Conservation (phyloP, 1,140 invertebrate genomes). For the Geopemphigus sp. region DNA sequence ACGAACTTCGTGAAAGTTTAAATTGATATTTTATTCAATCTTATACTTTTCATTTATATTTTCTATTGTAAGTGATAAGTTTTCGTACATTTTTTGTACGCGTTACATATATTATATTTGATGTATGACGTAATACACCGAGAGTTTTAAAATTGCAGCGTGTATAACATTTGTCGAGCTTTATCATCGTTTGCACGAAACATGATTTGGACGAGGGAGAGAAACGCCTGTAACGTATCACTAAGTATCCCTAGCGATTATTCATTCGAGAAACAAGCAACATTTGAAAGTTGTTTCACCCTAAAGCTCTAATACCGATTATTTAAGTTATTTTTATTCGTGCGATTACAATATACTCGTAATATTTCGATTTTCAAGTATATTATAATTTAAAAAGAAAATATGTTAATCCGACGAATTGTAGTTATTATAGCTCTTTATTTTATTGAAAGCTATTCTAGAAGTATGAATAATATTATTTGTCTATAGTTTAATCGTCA, state of each 20-base stretch:
- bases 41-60: neutral
- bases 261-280: neutral
- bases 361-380: no score
- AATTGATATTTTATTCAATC: neutral
- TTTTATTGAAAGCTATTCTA: no score
- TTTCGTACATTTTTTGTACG: neutral
- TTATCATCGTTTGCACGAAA: slow-evolving; percentile 7
- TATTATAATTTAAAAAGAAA: no score
- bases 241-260: neutral
- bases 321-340: neutral
- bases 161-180: slow-evolving; percentile 10
- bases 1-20: no score
- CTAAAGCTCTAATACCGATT: neutral
- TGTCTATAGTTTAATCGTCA: no score
- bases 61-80: neutral
- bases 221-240: slow-evolving; percentile 16
- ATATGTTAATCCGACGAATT: no score
- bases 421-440: no score
- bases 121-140: neutral
- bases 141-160: neutral
- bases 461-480: no score
- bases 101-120: neutral
- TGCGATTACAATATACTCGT: no score
- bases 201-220: neutral
- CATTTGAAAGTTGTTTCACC: neutral